Evolutionary conservation across 2,888 invertebrate genomes (phyloP).

Genomic region (Shargacucullia verbasci): DNA sequence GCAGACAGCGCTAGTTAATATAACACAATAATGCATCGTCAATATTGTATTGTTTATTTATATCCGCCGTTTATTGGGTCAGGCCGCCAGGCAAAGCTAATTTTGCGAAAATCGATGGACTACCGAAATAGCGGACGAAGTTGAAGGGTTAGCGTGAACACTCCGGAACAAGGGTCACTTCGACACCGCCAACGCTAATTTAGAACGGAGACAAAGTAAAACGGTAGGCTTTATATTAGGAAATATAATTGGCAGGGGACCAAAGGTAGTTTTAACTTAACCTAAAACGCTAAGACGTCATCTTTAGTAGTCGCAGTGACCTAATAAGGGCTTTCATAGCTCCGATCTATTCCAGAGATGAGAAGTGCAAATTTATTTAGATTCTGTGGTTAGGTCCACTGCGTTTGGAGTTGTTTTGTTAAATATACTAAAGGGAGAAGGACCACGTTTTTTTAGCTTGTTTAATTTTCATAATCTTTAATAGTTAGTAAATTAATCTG

Average conservation of each 20-base stretch:
- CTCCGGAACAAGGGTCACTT: slow-evolving; percentile 40
- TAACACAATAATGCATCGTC: slow-evolving; percentile 25
- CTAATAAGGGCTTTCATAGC: no score
- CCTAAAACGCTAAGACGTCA: no score
- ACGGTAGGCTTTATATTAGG: slow-evolving; percentile 7
- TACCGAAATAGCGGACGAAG: slow-evolving; percentile 51
- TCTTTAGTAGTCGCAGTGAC: no score
- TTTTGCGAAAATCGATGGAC: slow-evolving; percentile 55
- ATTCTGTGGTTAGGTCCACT: no score
- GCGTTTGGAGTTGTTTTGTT: no score
- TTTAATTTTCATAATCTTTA: no score
- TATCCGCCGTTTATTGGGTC: slow-evolving; percentile 57
- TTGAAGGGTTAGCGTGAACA: slow-evolving; percentile 38
- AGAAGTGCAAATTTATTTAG: no score
- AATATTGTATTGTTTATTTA: slow-evolving; percentile 55
- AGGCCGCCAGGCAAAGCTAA: slow-evolving; percentile 41
- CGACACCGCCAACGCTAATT: slow-evolving; percentile 34
- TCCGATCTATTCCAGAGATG: no score
- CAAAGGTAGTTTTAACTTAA: not conserved
- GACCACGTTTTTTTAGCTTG: no score
- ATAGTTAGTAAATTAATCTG: no score
- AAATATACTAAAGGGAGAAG: no score
- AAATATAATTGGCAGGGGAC: slow-evolving; percentile 32
- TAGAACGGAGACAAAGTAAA: slow-evolving; percentile 21
- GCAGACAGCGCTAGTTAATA: slow-evolving; percentile 30